Percentiles rank a stretch among this genome's conserved stretches.
These are phyloP conservation scores for Daboia siamensis DNA, from an alignment of 2,113 vertebrate species.

Conservation along the genomic window DNA sequence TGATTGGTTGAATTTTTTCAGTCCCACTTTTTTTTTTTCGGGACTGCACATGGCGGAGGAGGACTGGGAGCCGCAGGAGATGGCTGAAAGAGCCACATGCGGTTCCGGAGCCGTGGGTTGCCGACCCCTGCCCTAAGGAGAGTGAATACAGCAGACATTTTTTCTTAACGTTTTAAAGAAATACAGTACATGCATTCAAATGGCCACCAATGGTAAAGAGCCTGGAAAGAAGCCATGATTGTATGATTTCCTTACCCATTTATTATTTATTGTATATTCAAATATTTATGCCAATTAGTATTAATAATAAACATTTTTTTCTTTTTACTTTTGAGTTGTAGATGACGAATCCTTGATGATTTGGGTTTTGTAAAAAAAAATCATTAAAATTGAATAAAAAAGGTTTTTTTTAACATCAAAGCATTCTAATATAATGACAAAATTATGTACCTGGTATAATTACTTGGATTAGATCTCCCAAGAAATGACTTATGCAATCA, in stretches of 20 bases:
- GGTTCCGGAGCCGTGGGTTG: too few species aligned
- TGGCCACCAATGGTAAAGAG: background rate
- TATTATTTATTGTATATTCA: background rate
- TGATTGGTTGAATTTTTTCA: too few species aligned
- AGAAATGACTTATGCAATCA: background rate
- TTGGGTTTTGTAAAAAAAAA: background rate
- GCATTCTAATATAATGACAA: background rate
- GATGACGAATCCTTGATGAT: background rate
- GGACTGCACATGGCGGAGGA: too few species aligned
- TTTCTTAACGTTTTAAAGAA: background rate
- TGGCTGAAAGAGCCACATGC: too few species aligned
- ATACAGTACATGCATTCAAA: background rate
- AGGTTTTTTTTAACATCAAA: background rate
- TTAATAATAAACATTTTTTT: background rate
- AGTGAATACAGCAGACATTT: background rate
- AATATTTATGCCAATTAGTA: background rate
- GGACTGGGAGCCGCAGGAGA: too few species aligned
- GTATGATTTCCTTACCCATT: background rate
- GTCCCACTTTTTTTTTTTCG: too few species aligned
- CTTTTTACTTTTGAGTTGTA: background rate
- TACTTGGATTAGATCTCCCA: background rate
- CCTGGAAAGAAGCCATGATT: background rate
- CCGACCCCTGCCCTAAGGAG: background rate
- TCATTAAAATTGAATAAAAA: background rate
- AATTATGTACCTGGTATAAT: background rate